phyloP scores from a whole-genome alignment of 2,888 invertebrate genomes.

The Pseudococcus viburni region DNA sequence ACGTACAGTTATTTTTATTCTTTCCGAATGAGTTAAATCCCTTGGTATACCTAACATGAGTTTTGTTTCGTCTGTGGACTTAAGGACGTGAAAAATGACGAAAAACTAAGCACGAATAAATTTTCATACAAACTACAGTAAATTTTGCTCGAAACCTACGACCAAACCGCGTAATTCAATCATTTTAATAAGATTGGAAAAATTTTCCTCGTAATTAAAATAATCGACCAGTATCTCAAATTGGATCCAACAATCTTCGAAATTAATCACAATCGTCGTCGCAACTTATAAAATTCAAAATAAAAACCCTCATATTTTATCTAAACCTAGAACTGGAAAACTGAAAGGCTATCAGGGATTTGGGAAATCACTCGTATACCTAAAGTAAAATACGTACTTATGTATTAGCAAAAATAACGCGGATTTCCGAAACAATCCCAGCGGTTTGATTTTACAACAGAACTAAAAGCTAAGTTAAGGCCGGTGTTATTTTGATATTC shows the following conservation, averaged over 20 bases:
- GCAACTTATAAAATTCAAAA: no score
- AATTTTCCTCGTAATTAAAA: background rate
- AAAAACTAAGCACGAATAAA: background rate
- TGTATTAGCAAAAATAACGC: background rate
- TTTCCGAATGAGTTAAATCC: constrained; percentile 6
- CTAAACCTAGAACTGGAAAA: background rate
- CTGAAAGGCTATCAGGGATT: constrained; percentile 19
- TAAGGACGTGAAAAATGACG: constrained; percentile 8
- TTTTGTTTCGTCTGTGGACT: constrained; percentile 3
- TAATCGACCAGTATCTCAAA: background rate
- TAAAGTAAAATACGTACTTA: background rate
- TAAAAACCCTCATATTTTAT: background rate
- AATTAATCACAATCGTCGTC: background rate
- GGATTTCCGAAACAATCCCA: constrained; percentile 12
- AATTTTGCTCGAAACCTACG: background rate
- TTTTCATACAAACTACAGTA: background rate
- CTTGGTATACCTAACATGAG: background rate
- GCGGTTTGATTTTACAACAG: background rate
- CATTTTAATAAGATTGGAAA: background rate
- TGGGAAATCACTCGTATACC: background rate
- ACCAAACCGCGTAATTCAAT: background rate
- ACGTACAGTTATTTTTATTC: background rate
- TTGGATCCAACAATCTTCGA: background rate
- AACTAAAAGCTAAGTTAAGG: constrained; percentile 42
- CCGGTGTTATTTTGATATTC: background rate